A percentile compares a stretch with the other conserved stretches of the same genome.
Conservation (phyloP, 2,113 vertebrate species). For the Elanus axillaris region DNA sequence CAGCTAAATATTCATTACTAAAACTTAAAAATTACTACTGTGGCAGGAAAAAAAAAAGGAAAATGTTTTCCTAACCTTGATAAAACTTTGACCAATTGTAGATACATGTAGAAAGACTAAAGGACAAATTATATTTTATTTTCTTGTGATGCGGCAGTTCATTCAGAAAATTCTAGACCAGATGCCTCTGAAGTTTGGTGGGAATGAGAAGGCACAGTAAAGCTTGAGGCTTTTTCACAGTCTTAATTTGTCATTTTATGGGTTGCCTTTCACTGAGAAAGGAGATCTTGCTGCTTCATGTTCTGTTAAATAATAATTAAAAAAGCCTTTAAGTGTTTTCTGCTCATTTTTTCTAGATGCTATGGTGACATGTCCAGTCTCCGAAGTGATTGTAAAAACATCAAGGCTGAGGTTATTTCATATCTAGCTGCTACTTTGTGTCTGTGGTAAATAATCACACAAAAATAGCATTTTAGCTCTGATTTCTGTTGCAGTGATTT, state of each 20-base stretch:
- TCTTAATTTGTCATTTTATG: background rate
- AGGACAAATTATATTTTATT: background rate
- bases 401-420: background rate
- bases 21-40: background rate
- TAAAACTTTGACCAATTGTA: background rate
- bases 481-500: background rate
- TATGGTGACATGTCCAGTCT: background rate
- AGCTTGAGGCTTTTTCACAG: background rate
- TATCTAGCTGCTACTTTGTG: background rate
- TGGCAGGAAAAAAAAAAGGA: background rate
- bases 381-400: background rate
- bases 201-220: background rate
- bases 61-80: background rate
- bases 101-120: background rate
- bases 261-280: background rate
- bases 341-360: background rate
- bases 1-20: background rate
- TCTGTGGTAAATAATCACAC: background rate
- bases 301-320: background rate
- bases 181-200: background rate
- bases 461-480: background rate
- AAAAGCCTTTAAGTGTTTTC: background rate
- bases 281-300: background rate
- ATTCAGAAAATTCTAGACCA: background rate
- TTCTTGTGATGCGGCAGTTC: background rate